phyloP scores from a whole-genome alignment of 2,888 invertebrate genomes.

The Leuctra nigra region DNA sequence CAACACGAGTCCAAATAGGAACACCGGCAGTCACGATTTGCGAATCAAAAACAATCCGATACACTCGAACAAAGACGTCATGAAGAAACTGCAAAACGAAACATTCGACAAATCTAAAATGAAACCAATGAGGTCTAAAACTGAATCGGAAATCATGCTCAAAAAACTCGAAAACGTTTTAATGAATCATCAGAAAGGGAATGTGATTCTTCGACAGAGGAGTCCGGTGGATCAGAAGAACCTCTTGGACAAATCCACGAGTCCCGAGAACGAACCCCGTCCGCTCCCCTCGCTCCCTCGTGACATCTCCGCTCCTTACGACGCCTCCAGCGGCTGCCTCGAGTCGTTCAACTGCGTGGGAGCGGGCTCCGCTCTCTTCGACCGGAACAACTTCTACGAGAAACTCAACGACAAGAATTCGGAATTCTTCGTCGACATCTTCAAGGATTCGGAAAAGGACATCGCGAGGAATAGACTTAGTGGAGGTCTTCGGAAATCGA shows the following conservation, averaged over 20 bases:
- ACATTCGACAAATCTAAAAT: background rate
- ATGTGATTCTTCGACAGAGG: constrained; percentile 15
- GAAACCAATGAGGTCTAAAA: constrained; percentile 32
- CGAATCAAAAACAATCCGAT: background rate
- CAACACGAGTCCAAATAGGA: background rate
- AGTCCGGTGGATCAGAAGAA: constrained; percentile 7
- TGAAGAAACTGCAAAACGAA: background rate
- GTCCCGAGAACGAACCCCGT: background rate
- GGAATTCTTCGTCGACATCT: constrained; percentile 17
- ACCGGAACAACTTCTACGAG: constrained; percentile 19
- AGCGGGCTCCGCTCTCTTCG: background rate
- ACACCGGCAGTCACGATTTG: background rate
- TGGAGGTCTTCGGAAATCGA: constrained; percentile 24
- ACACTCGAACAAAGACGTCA: background rate
- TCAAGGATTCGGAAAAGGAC: background rate
- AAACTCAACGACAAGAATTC: constrained; percentile 20
- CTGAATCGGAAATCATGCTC: constrained; percentile 53
- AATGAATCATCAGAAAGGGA: constrained; percentile 41
- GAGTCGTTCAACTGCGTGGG: constrained; percentile 5
- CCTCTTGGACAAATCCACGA: background rate
- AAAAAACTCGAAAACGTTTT: constrained; percentile 56
- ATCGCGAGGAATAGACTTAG: background rate
- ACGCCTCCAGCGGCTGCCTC: background rate
- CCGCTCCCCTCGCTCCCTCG: background rate
- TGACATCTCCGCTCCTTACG: background rate